phyloP scores from a whole-genome alignment of 2,888 invertebrate species.

The Flexamia atlantica region DNA sequence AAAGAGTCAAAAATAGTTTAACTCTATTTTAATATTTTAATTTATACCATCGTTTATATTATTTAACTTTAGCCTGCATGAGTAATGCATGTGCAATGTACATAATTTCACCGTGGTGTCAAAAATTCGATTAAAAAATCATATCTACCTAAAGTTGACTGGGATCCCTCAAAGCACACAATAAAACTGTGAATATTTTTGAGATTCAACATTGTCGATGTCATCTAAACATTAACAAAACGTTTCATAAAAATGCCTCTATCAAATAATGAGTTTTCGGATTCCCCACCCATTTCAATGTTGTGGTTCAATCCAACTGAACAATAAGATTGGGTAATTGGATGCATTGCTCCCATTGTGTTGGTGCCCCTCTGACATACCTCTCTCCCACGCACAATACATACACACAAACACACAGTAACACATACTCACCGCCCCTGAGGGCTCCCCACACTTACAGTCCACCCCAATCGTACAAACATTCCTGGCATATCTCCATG shows the following conservation, averaged over 20 bases:
- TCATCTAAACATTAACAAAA: background rate
- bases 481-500: background rate
- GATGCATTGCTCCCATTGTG: conserved; percentile 47
- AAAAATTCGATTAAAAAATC: no score
- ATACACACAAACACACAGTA: background rate
- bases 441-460: background rate
- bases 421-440: background rate
- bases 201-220: no score
- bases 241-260: background rate
- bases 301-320: conserved; percentile 47
- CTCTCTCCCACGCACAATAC: background rate
- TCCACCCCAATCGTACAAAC: conserved; percentile 46
- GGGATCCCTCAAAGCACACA: no score
- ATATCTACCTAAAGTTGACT: no score
- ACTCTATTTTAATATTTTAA: no score
- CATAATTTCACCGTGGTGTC: no score
- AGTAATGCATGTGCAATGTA: no score
- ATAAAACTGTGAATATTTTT: no score
- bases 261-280: conserved; percentile 11
- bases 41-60: no score
- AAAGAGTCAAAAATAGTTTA: no score
- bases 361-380: conserved; percentile 26
- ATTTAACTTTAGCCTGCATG: no score
- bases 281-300: conserved; percentile 35
- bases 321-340: conserved; percentile 52